A percentile compares a stretch with the other conserved stretches of the same genome.
These are phyloP conservation scores for Rhopalosiphum nymphaeae DNA, from an alignment of 2,888 invertebrate genomes.

Conservation along the genomic window DNA sequence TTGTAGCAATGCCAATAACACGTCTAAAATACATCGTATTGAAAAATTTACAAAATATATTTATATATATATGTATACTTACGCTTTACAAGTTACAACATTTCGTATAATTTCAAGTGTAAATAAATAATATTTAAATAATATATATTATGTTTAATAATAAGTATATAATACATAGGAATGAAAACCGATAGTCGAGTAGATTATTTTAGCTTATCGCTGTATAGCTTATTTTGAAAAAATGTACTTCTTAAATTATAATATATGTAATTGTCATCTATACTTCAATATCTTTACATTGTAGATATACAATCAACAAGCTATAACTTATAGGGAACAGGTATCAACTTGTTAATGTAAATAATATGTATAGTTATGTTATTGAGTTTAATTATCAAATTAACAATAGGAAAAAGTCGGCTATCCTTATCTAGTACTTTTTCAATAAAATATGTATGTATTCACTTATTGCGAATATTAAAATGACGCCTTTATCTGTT, in stretches of 20 bases:
- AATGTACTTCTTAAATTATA: neutral
- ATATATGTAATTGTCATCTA: neutral
- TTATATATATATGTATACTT: neutral
- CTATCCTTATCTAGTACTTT: neutral
- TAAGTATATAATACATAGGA: neutral
- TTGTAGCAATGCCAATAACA: neutral
- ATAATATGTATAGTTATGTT: neutral
- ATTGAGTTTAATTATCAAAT: neutral
- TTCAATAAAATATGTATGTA: neutral
- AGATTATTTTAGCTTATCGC: neutral
- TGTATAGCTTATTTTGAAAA: neutral
- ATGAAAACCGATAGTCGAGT: neutral
- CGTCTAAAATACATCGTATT: neutral
- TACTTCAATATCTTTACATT: neutral
- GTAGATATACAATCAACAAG: neutral
- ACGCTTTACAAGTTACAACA: too few species aligned
- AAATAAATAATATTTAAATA: too few species aligned
- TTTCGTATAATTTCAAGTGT: neutral
- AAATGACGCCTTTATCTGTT: too few species aligned
- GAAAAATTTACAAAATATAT: neutral
- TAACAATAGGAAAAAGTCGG: neutral
- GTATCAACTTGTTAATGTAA: neutral
- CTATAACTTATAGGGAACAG: neutral
- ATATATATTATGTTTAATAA: neutral
- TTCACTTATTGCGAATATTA: too few species aligned